These are phyloP conservation scores for Apodemus speciosus DNA, from an alignment of 2,113 vertebrate genomes.

Conservation along the genomic window DNA sequence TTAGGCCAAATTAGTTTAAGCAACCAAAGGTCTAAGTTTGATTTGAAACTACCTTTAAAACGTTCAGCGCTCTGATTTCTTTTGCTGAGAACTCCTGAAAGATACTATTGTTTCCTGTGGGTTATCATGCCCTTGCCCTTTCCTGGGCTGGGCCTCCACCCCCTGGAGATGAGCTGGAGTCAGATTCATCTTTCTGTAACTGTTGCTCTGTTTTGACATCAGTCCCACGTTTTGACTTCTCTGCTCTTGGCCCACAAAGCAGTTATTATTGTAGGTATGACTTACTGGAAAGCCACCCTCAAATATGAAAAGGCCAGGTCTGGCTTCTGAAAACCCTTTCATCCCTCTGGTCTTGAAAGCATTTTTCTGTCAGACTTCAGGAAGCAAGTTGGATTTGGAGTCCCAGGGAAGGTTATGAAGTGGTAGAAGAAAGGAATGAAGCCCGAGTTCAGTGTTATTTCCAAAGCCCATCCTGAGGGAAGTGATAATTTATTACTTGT, in stretches of 20 bases:
- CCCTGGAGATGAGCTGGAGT: slow-evolving; percentile 5
- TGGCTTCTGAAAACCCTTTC: slow-evolving; percentile 29
- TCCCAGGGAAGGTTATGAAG: slow-evolving; percentile 30
- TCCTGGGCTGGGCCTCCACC: not conserved
- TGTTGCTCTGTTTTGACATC: not conserved
- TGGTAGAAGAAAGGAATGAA: slow-evolving; percentile 42
- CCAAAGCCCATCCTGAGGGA: slow-evolving; percentile 29
- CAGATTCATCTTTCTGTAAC: not conserved
- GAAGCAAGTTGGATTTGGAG: slow-evolving; percentile 46
- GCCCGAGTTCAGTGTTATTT: slow-evolving; percentile 10
- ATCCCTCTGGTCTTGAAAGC: slow-evolving; percentile 16
- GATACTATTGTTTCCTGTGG: slow-evolving; percentile 3
- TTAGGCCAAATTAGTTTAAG: slow-evolving; percentile 41
- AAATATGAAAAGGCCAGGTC: not conserved
- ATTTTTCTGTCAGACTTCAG: slow-evolving; percentile 43
- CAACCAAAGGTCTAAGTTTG: slow-evolving; percentile 10
- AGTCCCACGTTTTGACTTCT: not conserved
- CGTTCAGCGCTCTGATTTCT: slow-evolving; percentile 4
- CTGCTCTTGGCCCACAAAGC: not conserved
- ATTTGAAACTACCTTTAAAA: slow-evolving; percentile 41
- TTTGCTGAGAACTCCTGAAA: not conserved
- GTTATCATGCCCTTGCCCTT: slow-evolving; percentile 2
- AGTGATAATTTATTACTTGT: slow-evolving; percentile 1
- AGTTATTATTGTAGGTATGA: slow-evolving; percentile 18
- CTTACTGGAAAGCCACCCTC: slow-evolving; percentile 3